These are phyloP conservation scores for Drosophila neotestacea DNA, from an alignment of 2,888 invertebrate species.

Conservation along the genomic window DNA sequence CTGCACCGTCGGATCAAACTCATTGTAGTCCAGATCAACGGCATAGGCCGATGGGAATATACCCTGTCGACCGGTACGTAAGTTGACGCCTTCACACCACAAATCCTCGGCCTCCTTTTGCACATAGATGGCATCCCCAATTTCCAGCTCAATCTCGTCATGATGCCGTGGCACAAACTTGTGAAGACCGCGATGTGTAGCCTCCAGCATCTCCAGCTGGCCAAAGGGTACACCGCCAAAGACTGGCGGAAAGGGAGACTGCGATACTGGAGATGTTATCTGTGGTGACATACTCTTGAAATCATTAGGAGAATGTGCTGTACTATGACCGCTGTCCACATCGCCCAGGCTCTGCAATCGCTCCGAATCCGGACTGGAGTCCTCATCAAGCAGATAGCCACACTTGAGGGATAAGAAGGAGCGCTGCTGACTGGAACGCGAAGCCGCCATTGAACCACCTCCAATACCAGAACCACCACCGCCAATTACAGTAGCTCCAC, in stretches of 20 bases:
- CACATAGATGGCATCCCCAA: conserved; percentile 98
- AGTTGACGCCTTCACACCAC: conserved; percentile 99
- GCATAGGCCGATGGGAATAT: conserved; percentile 99
- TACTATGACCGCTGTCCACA: conserved; percentile 96
- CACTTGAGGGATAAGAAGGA: conserved; percentile 90
- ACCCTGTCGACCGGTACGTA: conserved; percentile 96
- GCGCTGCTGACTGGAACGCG: conserved; percentile 79
- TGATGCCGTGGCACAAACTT: conserved; percentile 97
- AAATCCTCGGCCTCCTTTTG: conserved; percentile 98
- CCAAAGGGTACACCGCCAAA: conserved; percentile 92
- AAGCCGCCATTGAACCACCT: conserved; percentile 50
- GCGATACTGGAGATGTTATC: conserved; percentile 87
- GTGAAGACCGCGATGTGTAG: conserved; percentile 97
- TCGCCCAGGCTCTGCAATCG: conserved; percentile 90
- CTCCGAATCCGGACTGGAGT: conserved; percentile 95
- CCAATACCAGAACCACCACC: conserved; percentile 42
- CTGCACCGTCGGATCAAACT: conserved; percentile 95
- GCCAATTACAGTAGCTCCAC: conserved; percentile 55
- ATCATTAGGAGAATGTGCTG: conserved; percentile 95
- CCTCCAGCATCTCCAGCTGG: conserved; percentile 94
- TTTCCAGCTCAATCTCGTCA: conserved; percentile 98
- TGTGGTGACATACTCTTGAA: conserved; percentile 93
- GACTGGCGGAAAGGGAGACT: conserved; percentile 88
- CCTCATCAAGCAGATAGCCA: conserved; percentile 91
- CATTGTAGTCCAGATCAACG: conserved; percentile 98